Percentiles rank a stretch among this genome's conserved stretches.
phyloP scores from a whole-genome alignment of 1,140 invertebrate species.

The Triops longicaudatus region DNA sequence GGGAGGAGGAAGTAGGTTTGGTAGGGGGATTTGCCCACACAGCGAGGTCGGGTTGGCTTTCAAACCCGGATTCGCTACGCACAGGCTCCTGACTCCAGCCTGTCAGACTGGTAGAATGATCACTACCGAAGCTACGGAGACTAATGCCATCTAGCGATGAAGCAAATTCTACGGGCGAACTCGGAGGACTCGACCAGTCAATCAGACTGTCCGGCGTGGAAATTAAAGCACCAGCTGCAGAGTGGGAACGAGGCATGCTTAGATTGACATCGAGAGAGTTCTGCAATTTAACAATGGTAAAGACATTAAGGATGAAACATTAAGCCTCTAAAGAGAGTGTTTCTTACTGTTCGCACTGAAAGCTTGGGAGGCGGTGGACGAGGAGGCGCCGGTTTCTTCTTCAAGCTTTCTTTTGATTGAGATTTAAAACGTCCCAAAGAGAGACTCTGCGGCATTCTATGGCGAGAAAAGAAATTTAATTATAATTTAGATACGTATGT shows the following conservation, averaged over 20 bases:
- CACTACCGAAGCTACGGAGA: conserved; percentile 22
- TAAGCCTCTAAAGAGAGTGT: background rate
- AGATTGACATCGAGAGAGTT: background rate
- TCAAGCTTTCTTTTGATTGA: background rate
- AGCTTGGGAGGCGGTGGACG: conserved; percentile 25
- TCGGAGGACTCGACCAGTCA: conserved; percentile 22
- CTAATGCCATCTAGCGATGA: conserved; percentile 24
- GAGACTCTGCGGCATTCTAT: background rate
- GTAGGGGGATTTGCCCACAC: background rate
- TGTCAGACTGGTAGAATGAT: conserved; percentile 1
- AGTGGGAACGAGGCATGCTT: background rate
- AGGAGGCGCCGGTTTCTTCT: conserved; percentile 25
- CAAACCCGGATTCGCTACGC: conserved; percentile 25
- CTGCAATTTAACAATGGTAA: background rate
- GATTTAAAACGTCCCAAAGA: background rate
- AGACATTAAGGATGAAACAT: background rate
- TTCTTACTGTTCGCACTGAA: background rate
- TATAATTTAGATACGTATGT: background rate
- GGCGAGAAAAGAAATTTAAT: background rate
- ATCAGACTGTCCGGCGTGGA: conserved; percentile 18
- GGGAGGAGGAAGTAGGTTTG: background rate
- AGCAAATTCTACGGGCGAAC: conserved; percentile 16
- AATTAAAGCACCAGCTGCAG: background rate
- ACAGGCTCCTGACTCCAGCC: background rate
- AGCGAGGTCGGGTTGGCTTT: conserved; percentile 19